Evolutionary conservation across 35 echinoderm and acorn worm genomes (phyloP).

Genomic region (Stichopus chloronotus): DNA sequence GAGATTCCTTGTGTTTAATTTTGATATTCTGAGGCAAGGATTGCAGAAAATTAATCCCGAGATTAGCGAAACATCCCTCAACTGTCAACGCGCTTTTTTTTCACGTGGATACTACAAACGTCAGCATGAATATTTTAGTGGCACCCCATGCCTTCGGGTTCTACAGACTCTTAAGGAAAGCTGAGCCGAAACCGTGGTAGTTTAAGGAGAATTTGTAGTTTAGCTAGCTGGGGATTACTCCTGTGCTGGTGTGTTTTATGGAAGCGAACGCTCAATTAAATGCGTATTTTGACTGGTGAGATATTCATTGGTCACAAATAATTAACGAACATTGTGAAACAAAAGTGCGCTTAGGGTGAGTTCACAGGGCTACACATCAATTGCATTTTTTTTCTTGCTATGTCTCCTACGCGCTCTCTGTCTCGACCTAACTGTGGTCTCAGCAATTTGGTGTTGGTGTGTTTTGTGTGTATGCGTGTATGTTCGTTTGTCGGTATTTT

Average conservation of each 20-base stretch:
- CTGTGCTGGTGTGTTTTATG: not conserved
- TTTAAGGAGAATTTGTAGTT: slow-evolving; percentile 4
- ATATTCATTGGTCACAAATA: slow-evolving; percentile 29
- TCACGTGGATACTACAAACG: not conserved
- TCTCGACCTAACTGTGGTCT: no score
- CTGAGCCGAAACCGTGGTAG: not conserved
- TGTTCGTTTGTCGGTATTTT: no score
- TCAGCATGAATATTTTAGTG: slow-evolving; percentile 42
- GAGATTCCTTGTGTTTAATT: not conserved
- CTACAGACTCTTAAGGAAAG: slow-evolving; percentile 18
- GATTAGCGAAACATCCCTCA: slow-evolving; percentile 41
- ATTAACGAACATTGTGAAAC: slow-evolving; percentile 46
- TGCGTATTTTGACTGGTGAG: not conserved
- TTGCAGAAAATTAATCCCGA: slow-evolving; percentile 24
- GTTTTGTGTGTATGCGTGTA: no score
- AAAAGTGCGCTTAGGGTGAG: slow-evolving; percentile 11
- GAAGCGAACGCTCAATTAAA: slow-evolving; percentile 5
- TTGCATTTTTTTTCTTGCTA: no score
- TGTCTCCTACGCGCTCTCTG: no score
- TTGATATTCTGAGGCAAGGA: slow-evolving; percentile 15
- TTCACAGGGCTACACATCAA: not conserved
- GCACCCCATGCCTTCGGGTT: slow-evolving; percentile 8
- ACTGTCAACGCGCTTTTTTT: slow-evolving; percentile 27
- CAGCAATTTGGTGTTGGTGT: no score
- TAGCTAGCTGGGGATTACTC: not conserved